Base-by-base conservation (phyloP, 2,888 invertebrate species). In the Nasonia oneida region DNA sequence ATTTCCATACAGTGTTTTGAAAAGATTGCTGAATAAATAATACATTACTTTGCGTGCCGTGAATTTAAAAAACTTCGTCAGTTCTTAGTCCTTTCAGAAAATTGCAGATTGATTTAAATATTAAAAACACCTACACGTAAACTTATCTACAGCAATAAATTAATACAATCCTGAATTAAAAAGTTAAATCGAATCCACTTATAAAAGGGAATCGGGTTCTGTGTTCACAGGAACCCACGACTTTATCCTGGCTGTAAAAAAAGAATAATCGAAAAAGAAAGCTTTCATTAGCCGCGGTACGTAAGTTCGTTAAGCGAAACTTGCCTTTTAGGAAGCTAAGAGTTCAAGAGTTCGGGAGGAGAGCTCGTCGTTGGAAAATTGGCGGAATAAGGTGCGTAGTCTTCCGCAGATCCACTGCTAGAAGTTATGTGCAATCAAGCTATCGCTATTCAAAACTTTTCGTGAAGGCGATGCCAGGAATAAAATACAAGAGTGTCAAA, bases 291-390 rank as follows among this genome's bases (percentile, higher is more conserved):
- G 47, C 42, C 3, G 61, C n/a, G 10, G 77, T 42, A 14, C 47
- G 29, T 78, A 78, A 78, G 64, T 78, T 78, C 37, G 23, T 78
- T 64, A 78, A 29, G 12, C 39, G 64, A 64, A 78, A 78, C 64
- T 78, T 78, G 78, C 6, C 64, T 42, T 42, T 42, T 23, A 12
- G 15, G n/a, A 10, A 42, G n/a, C 39, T 42, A 42, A 73, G 42
- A 42, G 39, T 42, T 42, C 42, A 14, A 64, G 10, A 64, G 23
- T 10, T n/a, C n/a, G 29, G 23, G 29, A 6, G 23, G n/a, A 42
- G 6, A 42, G 71, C 39, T 39, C 37, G 37, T 8, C 18, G 71
- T 39, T 37, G 39, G 71, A 42, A 42, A 42, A 73, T 73, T 37
- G 42, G 71, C 37, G 42, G 23, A 39, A 42, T 73, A n/a, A 73